Evolutionary conservation across 2,113 vertebrate genomes (phyloP), one percentile per base, ranked within the genome.

Genomic region (Plecturocebus donacophilus): DNA sequence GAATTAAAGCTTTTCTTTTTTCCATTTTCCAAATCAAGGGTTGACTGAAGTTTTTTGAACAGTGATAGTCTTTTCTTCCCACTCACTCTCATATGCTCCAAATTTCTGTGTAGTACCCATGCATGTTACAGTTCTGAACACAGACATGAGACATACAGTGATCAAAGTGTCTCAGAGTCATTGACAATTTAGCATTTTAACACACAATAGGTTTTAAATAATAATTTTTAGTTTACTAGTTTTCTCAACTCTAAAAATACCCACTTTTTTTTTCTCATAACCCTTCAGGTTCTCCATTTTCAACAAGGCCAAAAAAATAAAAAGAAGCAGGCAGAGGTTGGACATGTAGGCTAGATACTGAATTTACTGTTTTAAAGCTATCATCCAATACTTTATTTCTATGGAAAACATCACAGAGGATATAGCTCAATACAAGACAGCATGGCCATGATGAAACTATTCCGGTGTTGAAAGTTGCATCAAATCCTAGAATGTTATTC

Each of bases 401-500:
- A 40, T 87, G 16, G 71, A 94, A 95, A 70, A 21, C 23, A 75
- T 21, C 58, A 58, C 40, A 49, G 9, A 90, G 35, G 2, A 52
- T 35, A 71, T 0, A 75, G 27, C 38, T 45, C 1, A n/a, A 61
- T 25, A 71, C 9, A 58, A 77, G n/a, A 23, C 30, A 45, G 71
- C 13, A 56, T 14, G 38, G 17, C 11, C 77, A n/a, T 82, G n/a
- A 58, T 66, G 83, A 66, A 42, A 40, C 16, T 35, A 47, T 35
- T 77, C 38, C 7, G 38, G 21, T 76, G 16, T 40, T 81, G 30
- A 93, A 95, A 95, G 49, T 25, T 80, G 7, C 13, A 61, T 32
- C 52, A 95, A 77, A 91, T 94, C 7, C 21, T 30, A 76, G 14
- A 85, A 76, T 47, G 21, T 19, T 94, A 49, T 92, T 90, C 71